phyloP scores from a whole-genome alignment of 2,888 invertebrate species.

The Chrysolina oricalcia region DNA sequence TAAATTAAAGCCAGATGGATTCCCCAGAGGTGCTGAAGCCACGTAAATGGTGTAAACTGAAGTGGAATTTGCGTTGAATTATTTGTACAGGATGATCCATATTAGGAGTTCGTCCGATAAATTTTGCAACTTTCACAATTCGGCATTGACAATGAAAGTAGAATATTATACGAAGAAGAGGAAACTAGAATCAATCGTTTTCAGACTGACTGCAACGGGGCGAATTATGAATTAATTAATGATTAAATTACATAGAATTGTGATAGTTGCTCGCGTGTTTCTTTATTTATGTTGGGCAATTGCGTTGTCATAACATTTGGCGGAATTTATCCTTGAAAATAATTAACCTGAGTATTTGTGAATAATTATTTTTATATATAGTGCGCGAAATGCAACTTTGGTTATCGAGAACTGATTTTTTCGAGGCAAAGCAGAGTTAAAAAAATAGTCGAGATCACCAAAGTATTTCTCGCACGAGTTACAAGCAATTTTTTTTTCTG shows the following conservation, averaged over 20 bases:
- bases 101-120: conserved; percentile 14
- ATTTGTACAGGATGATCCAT: conserved; percentile 18
- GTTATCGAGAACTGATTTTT: no score
- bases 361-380: no score
- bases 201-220: not conserved
- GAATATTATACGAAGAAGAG: not conserved
- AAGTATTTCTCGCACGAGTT: no score
- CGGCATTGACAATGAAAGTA: conserved; percentile 19
- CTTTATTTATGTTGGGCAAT: no score
- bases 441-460: no score
- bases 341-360: no score
- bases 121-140: conserved; percentile 6
- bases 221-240: not conserved
- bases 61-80: conserved; percentile 8
- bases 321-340: no score
- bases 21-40: not conserved
- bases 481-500: no score
- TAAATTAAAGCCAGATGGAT: not conserved
- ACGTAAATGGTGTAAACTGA: not conserved
- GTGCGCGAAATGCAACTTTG: no score
- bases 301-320: no score
- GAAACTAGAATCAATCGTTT: not conserved
- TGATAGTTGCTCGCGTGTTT: not conserved
- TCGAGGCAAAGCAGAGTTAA: no score
- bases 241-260: not conserved